Evolutionary conservation across 2,888 invertebrate species (phyloP).

Genomic region (Drosophila paucipuncta): DNA sequence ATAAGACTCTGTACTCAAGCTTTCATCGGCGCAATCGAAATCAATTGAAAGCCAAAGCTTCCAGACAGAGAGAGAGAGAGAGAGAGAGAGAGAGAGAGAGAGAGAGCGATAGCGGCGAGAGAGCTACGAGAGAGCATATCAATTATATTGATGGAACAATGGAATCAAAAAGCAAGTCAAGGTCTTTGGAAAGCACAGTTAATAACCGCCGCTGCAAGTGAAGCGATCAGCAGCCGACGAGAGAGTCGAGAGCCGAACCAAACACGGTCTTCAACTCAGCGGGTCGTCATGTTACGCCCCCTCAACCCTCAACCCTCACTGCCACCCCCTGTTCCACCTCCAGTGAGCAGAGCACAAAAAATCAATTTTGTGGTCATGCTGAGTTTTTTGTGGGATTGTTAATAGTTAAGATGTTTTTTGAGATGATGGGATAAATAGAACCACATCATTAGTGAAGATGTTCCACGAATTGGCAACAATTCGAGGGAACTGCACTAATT

Average conservation of each 20-base stretch:
- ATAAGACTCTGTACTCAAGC: slow-evolving; percentile 22
- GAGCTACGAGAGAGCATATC: slow-evolving; percentile 1
- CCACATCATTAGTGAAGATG: not conserved
- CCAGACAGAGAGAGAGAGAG: slow-evolving; percentile 15
- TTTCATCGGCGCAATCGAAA: slow-evolving; percentile 33
- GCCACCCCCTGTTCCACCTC: too few relatives aligned
- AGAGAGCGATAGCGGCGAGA: slow-evolving; percentile 11
- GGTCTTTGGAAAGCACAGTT: slow-evolving; percentile 61
- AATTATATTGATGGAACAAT: slow-evolving; percentile 1
- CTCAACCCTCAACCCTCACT: not conserved
- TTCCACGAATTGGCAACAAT: not conserved
- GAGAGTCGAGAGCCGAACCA: slow-evolving; percentile 3
- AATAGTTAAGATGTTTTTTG: slow-evolving; percentile 11
- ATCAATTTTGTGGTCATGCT: slow-evolving; percentile 29
- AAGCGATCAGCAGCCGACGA: slow-evolving; percentile 21
- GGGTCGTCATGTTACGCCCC: slow-evolving; percentile 33
- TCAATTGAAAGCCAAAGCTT: slow-evolving; percentile 49
- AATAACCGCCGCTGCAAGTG: slow-evolving; percentile 57
- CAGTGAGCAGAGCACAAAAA: slow-evolving; percentile 13
- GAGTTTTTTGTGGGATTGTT: slow-evolving; percentile 32
- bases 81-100: slow-evolving; percentile 10
- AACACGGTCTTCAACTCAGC: slow-evolving; percentile 31
- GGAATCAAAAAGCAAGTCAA: slow-evolving; percentile 61
- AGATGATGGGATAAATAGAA: not conserved
- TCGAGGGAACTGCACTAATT: not conserved